Evolutionary conservation across 1,140 invertebrate species (phyloP), one percentile per base, ranked within the genome.

Genomic region (Paramacrobiotus metropolitanus): DNA sequence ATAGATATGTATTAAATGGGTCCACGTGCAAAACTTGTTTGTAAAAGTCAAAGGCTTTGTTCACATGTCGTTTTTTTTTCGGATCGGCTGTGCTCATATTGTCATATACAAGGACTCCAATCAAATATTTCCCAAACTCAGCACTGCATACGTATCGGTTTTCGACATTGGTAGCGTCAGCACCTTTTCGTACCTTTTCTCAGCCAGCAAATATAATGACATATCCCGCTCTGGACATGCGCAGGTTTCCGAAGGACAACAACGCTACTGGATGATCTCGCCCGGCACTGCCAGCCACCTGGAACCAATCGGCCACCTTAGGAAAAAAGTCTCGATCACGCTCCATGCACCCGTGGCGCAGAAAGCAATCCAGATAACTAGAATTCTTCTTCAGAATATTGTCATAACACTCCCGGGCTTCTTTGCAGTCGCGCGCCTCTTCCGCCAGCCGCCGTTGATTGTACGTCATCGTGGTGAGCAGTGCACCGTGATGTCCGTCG

Each of bases 301-400:
- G 98, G 71, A 97, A 98, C 87, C 91, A 96, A 83, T 97, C 88
- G 1, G 92, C 97, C 0, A 93, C 93, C 69, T 97, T 91, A 69
- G 96, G 96, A 70, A 97, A 96, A 67, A 98, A 87, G 63, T 93
- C 93, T 68, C 91, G 85, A 70, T 98, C 92, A 66, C 93, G 77
- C 0, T 91, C 89, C 87, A 99, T 96, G 69, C 94, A 98, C 0
- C 94, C 95, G 29, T 98, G 75, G 63, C 83, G 78, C 31, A 85
- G 70, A 68, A 82, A 82, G 70, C 94, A 97, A 72, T 99, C 95
- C 55, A 97, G 86, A 71, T 99, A 99, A 2, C 92, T 92, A n/a
- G n/a, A n/a, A 83, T 97, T 90, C 66, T 96, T 87, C 68, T 71
- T 65, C 20, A 97, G 75, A 68, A 98, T 96, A 68, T 90, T 86